Percentiles rank a stretch among this genome's conserved stretches.
These are phyloP conservation scores for Pseudorhiza aurosa DNA, from an alignment of 30 jellyfish, hydroid and myxozoan genomes.

Conservation along the genomic window DNA sequence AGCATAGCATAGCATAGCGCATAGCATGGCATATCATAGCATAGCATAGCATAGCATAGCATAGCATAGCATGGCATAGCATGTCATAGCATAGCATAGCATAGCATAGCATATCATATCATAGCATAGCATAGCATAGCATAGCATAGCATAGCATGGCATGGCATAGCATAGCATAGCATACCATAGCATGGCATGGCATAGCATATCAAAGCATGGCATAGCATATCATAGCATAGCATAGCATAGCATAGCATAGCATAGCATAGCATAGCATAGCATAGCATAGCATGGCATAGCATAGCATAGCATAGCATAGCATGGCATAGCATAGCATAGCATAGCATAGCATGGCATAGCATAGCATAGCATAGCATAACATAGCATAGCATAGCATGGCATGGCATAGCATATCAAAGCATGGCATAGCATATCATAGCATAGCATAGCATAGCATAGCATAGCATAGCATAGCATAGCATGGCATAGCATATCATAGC, in stretches of 20 bases:
- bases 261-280: constrained; percentile 20
- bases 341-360: constrained; percentile 13
- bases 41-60: constrained; percentile 16
- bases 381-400: constrained; percentile 16
- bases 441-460: no score
- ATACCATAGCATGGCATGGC: not conserved
- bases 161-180: constrained; percentile 5
- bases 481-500: no score
- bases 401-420: no score
- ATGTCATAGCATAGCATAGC: no score
- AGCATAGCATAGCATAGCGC: no score
- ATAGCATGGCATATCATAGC: no score
- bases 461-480: constrained; percentile 15
- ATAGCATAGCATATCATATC: no score
- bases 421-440: no score
- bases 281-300: constrained; percentile 13
- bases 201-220: no score
- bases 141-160: constrained; percentile 8
- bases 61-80: constrained; percentile 9
- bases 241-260: constrained; percentile 16
- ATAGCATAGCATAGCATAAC: constrained; percentile 15
- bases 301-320: constrained; percentile 8
- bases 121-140: constrained; percentile 13
- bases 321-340: constrained; percentile 6
- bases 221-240: no score